A percentile compares a stretch with the other conserved stretches of the same genome.
Conservation (phyloP, 2,888 invertebrate genomes). For the Ametastegia equiseti region DNA sequence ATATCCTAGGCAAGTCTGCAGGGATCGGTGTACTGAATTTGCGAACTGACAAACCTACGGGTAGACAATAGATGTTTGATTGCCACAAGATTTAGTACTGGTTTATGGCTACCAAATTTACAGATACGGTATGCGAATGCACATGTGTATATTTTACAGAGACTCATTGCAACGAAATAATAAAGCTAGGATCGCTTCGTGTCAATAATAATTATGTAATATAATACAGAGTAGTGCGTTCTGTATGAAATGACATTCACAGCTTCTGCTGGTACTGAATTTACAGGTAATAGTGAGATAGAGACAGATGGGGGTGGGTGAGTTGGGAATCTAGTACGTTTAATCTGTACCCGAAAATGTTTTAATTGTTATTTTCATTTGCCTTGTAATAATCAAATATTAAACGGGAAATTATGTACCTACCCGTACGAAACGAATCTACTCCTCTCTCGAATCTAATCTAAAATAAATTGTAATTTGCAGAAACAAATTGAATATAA, state of each 20-base stretch:
- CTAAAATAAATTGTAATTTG: conserved; percentile 73
- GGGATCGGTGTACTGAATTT: conserved; percentile 53
- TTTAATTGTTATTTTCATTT: conserved; percentile 28
- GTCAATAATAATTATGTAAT: conserved; percentile 19
- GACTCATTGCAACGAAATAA: conserved; percentile 15
- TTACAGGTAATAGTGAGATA: background rate
- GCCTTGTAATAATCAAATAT: conserved; percentile 31
- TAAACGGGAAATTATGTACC: conserved; percentile 21
- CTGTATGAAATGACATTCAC: background rate
- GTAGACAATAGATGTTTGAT: conserved; percentile 72
- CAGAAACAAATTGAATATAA: conserved; percentile 74
- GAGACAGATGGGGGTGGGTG: too few relatives aligned
- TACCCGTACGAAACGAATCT: conserved; percentile 20
- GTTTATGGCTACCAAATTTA: conserved; percentile 68
- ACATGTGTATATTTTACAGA: conserved; percentile 2
- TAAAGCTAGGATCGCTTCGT: conserved; percentile 13
- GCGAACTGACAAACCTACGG: conserved; percentile 66
- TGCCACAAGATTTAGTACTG: conserved; percentile 71
- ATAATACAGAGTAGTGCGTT: background rate
- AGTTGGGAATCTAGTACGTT: background rate
- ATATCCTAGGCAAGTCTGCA: conserved; percentile 44
- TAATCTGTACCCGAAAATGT: conserved; percentile 21
- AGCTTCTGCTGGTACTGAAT: background rate
- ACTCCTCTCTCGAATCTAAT: conserved; percentile 52
- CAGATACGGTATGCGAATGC: too few relatives aligned